These are phyloP conservation scores for Hypselothyrea guttata DNA, from an alignment of 2,888 invertebrate species.

Conservation along the genomic window DNA sequence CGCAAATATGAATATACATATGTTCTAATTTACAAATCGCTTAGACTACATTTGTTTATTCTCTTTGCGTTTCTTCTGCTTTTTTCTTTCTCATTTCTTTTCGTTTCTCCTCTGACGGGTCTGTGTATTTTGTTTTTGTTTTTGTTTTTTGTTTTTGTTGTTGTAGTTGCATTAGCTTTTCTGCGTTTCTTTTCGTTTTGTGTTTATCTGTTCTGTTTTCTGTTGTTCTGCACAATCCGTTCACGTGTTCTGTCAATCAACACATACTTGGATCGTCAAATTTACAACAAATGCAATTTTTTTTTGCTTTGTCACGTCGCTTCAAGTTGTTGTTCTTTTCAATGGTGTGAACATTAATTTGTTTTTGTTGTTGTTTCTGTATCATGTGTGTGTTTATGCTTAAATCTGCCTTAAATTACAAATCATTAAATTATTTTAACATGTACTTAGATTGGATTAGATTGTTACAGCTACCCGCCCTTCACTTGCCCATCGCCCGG, in stretches of 20 bases:
- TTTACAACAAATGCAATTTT: constrained; percentile 53
- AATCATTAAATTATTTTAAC: constrained; percentile 76
- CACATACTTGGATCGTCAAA: constrained; percentile 19
- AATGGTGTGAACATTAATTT: constrained; percentile 22
- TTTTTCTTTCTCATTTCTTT: constrained; percentile 34
- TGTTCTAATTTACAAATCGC: constrained; percentile 70
- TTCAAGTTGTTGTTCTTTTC: constrained; percentile 20
- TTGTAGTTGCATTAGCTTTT: constrained; percentile 11
- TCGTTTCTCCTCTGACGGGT: constrained; percentile 45
- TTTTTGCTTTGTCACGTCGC: constrained; percentile 61
- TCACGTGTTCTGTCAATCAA: constrained; percentile 12
- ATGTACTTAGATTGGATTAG: constrained; percentile 77
- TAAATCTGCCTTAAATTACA: constrained; percentile 69
- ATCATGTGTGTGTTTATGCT: constrained; percentile 58
- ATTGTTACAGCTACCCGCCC: constrained; percentile 79
- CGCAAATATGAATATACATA: constrained; percentile 67
- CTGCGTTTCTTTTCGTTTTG: constrained; percentile 54
- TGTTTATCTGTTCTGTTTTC: constrained; percentile 17
- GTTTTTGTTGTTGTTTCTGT: constrained; percentile 52
- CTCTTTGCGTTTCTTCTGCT: constrained; percentile 43
- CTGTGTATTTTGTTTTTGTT: constrained; percentile 37
- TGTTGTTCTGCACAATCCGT: constrained; percentile 25
- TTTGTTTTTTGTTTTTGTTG: constrained; percentile 26
- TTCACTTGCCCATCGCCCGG: constrained; percentile 53
- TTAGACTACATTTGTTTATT: constrained; percentile 68